A percentile compares a stretch with the other conserved stretches of the same genome.
Conservation (phyloP, 2,113 vertebrate species). For the Protobothrops mucrosquamatus region DNA sequence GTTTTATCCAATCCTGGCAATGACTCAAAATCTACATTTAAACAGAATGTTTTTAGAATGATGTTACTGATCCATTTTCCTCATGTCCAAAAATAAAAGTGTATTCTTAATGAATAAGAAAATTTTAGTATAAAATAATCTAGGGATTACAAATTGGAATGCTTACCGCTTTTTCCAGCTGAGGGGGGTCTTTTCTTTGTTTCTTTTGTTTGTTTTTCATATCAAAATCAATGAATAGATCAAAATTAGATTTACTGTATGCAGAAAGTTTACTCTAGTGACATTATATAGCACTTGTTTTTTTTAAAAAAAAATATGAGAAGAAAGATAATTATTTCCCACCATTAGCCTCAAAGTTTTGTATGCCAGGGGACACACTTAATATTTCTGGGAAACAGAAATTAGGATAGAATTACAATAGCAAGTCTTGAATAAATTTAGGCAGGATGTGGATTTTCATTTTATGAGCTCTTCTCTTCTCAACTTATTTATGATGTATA, state of each 20-base stretch:
- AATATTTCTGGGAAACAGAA: not conserved
- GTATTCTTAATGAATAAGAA: slow-evolving; percentile 30
- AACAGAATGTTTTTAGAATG: slow-evolving; percentile 2
- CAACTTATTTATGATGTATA: not conserved
- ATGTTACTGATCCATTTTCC: slow-evolving; percentile 18
- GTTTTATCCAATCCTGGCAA: slow-evolving; percentile 5
- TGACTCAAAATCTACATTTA: slow-evolving; percentile 20
- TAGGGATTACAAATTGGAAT: slow-evolving; percentile 9
- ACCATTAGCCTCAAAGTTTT: not conserved
- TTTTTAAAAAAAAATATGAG: not conserved
- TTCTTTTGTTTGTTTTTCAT: not conserved
- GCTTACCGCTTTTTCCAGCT: slow-evolving; percentile 13
- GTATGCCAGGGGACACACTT: not conserved
- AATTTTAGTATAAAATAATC: slow-evolving; percentile 30
- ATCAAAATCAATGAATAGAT: not conserved
- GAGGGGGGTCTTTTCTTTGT: slow-evolving; percentile 2
- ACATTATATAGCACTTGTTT: not conserved
- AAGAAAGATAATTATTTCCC: not conserved
- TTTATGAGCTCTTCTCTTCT: not conserved
- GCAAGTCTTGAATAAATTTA: not conserved
- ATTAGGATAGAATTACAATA: not conserved
- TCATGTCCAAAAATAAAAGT: slow-evolving; percentile 14
- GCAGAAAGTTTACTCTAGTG: not conserved
- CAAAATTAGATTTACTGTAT: not conserved
- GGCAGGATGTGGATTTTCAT: not conserved